Percentiles rank a stretch among this genome's conserved stretches.
Evolutionary conservation across 2,113 vertebrate species (phyloP).

Genomic region (Lagenorhynchus albirostris): DNA sequence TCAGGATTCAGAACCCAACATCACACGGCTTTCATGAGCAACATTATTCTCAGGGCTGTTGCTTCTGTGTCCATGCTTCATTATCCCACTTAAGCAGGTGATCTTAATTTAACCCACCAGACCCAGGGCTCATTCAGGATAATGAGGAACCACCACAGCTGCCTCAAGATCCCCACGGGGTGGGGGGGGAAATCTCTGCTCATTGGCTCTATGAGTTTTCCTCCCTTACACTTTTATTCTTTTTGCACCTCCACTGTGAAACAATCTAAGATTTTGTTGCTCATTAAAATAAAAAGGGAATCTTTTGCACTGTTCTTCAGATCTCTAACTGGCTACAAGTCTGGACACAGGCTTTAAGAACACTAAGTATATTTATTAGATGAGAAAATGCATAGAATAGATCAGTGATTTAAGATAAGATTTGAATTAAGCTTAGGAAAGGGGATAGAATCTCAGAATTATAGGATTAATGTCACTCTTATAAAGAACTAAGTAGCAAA

Average conservation of each 20-base stretch:
- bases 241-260: background rate
- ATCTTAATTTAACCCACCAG: background rate
- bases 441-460: background rate
- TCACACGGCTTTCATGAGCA: background rate
- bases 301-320: background rate
- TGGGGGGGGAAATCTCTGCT: background rate
- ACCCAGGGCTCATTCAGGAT: background rate
- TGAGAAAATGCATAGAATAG: background rate
- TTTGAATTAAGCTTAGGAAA: conserved; percentile 25
- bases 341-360: background rate
- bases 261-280: background rate
- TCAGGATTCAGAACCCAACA: background rate
- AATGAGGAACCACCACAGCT: background rate
- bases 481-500: background rate
- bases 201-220: background rate
- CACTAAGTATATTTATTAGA: background rate
- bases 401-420: background rate
- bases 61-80: background rate
- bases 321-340: background rate
- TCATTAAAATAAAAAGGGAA: background rate
- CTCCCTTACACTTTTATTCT: background rate
- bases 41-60: background rate
- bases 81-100: background rate
- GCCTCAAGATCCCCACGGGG: background rate
- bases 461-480: background rate